Conservation (phyloP, 2,797 vertebrate species). For the Carcharodon carcharias region DNA sequence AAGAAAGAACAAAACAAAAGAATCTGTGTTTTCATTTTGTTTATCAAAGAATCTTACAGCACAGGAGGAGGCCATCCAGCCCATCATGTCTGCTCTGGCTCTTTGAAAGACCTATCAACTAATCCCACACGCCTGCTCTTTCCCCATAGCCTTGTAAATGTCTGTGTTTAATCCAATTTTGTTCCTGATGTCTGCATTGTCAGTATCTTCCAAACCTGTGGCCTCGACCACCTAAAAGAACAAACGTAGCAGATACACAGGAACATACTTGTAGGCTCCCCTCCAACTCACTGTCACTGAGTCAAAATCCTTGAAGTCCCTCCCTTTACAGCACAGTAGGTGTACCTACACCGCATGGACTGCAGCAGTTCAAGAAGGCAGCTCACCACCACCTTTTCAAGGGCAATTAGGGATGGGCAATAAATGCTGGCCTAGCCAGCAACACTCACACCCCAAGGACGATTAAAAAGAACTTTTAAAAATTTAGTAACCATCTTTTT, state of each 20-base stretch:
- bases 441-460: not conserved
- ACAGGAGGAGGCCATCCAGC: not conserved
- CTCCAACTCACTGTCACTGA: too few species aligned
- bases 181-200: not conserved
- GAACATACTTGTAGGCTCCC: too few species aligned
- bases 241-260: too few species aligned
- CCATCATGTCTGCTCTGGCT: not conserved
- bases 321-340: too few species aligned
- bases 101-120: not conserved
- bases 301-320: too few species aligned
- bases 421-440: not conserved
- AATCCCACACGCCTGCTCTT: not conserved
- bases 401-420: not conserved
- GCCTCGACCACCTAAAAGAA: too few species aligned
- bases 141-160: not conserved
- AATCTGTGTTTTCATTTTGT: not conserved
- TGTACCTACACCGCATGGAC: too few species aligned
- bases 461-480: not conserved
- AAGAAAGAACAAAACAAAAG: not conserved
- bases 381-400: too few species aligned
- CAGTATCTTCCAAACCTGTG: not conserved
- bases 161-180: not conserved
- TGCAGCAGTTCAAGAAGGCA: too few species aligned
- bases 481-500: not conserved
- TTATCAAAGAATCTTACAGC: not conserved